A percentile compares a stretch with the other conserved stretches of the same genome.
phyloP scores from a whole-genome alignment of 92 coral and sea anemone genomes.

The Paragorgia papillata region DNA sequence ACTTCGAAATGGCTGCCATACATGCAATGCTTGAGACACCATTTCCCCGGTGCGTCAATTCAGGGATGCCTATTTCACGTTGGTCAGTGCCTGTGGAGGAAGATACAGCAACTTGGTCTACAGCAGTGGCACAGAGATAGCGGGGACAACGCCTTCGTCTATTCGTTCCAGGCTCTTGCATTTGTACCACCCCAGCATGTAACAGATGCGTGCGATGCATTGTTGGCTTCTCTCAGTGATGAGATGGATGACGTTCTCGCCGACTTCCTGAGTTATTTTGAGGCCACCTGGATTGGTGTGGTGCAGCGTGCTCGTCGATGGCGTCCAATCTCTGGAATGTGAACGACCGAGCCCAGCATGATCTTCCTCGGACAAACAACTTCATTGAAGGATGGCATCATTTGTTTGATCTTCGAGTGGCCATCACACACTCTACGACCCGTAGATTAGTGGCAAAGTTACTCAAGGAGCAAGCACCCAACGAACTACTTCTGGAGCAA shows the following conservation, averaged over 20 bases:
- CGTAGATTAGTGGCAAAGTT: too few species aligned
- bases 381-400: too few species aligned
- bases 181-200: not conserved
- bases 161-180: constrained; percentile 9
- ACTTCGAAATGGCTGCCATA: too few species aligned
- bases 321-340: too few species aligned
- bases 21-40: not conserved
- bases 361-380: too few species aligned
- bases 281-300: constrained; percentile 31
- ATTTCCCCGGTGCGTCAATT: not conserved
- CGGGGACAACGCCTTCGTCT: constrained; percentile 7
- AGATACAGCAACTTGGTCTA: constrained; percentile 16
- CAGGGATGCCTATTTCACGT: constrained; percentile 7
- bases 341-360: too few species aligned
- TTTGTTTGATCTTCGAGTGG: too few species aligned
- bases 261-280: constrained; percentile 11
- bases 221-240: not conserved
- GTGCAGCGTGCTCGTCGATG: constrained; percentile 20
- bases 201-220: not conserved
- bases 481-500: too few species aligned
- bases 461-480: too few species aligned
- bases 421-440: too few species aligned
- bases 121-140: constrained; percentile 7
- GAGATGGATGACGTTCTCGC: not conserved
- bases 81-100: constrained; percentile 22